Evolutionary conservation across 2,113 vertebrate species (phyloP).

Genomic region (Panthera uncia): DNA sequence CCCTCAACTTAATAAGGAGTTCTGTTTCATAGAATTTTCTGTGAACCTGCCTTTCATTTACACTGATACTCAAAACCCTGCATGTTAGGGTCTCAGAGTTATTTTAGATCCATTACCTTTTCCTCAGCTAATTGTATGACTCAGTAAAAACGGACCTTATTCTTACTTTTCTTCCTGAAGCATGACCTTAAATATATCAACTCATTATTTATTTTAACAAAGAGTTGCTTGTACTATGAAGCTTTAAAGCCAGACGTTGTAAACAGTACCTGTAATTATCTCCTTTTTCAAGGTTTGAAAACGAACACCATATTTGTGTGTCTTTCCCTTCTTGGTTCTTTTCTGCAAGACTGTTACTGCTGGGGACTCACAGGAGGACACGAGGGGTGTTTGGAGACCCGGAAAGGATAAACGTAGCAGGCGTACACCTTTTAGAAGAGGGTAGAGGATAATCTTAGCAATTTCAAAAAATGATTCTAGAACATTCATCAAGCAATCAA

Average conservation of each 20-base stretch:
- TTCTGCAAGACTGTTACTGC: not conserved
- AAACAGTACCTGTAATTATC: not conserved
- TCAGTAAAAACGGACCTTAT: not conserved
- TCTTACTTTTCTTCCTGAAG: conserved; percentile 7
- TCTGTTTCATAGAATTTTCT: not conserved
- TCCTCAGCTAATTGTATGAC: not conserved
- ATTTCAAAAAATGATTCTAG: not conserved
- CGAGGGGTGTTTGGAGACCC: not conserved
- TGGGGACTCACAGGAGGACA: not conserved
- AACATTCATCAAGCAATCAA: not conserved
- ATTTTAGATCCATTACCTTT: not conserved
- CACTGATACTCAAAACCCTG: not conserved
- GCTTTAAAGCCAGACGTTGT: not conserved
- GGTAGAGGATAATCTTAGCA: not conserved
- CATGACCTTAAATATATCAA: not conserved
- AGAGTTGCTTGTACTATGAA: not conserved
- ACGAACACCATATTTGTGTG: not conserved
- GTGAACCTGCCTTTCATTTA: not conserved
- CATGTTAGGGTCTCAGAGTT: not conserved
- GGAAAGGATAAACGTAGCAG: not conserved
- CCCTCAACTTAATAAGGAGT: not conserved
- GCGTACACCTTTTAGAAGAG: not conserved
- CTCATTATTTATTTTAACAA: not conserved
- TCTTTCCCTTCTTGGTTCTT: not conserved
- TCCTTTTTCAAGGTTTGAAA: not conserved